Percentiles rank a stretch among this genome's conserved stretches.
Conservation (phyloP, 2,888 invertebrate genomes). For the Hemistola chrysoprasaria region DNA sequence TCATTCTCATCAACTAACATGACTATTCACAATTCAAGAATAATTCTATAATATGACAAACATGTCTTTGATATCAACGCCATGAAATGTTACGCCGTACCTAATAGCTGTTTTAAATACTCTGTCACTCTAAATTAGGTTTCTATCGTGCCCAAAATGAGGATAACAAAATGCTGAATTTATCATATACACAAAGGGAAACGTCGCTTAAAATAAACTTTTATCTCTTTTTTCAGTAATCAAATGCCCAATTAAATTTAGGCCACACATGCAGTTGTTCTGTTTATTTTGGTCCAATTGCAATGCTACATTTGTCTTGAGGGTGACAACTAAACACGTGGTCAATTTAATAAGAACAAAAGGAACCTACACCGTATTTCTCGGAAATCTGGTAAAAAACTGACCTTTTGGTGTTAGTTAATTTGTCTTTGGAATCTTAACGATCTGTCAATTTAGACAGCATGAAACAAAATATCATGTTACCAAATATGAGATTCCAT, state of each 20-base stretch:
- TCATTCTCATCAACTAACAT: constrained; percentile 15
- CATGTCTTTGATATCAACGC: constrained; percentile 12
- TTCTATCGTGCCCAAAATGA: no score
- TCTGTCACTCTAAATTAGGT: no score
- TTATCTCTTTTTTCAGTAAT: constrained; percentile 4
- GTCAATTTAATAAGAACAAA: constrained; percentile 20
- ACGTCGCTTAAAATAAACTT: no score
- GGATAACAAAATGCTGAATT: no score
- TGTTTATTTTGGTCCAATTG: constrained; percentile 43
- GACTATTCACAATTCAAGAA: constrained; percentile 15
- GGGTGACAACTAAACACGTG: constrained; percentile 31
- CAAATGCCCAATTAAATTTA: constrained; percentile 11
- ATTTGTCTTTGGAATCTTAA: constrained; percentile 50
- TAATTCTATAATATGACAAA: constrained; percentile 8
- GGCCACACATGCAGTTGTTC: constrained; percentile 33
- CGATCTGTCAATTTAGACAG: constrained; percentile 38
- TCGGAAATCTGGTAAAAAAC: constrained; percentile 35
- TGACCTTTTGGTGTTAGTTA: constrained; percentile 42
- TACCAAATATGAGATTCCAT: constrained; percentile 32
- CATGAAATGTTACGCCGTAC: not conserved
- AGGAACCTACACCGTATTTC: constrained; percentile 35
- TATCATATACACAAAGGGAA: no score
- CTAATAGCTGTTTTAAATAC: no score
- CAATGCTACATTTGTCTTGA: constrained; percentile 37
- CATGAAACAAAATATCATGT: constrained; percentile 45